Evolutionary conservation across 2,797 vertebrate genomes (phyloP), one percentile per base, ranked within the genome.

Genomic region (Ptychadena robeensis): DNA sequence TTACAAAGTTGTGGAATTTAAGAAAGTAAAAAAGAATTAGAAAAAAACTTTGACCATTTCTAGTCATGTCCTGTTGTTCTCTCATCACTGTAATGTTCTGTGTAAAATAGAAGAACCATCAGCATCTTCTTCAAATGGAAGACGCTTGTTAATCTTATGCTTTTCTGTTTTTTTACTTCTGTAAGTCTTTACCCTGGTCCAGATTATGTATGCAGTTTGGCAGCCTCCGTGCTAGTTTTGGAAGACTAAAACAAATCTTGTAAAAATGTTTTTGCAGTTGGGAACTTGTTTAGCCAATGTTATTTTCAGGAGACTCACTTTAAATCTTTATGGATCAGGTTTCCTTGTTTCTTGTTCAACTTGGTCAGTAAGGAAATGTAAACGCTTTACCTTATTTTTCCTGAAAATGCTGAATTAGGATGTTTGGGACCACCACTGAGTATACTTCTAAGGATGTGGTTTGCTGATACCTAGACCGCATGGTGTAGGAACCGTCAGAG

Each of bases 281-380:
- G 5, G 40, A 35, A 63, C 31, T 40, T 53, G 75, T 48, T 78
- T 37, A 53, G 34, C 30, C 28, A 27, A 61, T 28, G 3, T 68
- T 63, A 35, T 15, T 53, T 48, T 57, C 22, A 32, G 44, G 30
- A 44, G 25, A 32, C 38, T 9, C 40, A 6, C 27, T 30, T 25
- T 48, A 32, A 48, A 48, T 25, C 40, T 77, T 67, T 2, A 77
- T 38, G 31, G 11, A 11, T 66, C 27, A 18, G 48, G 48, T 77
- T 66, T 77, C 28, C 66, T n/a, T 48, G 9, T 53, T 79, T 68
- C 65, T 78, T 68, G n/a, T 27, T 57, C 64, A 69, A 7, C 0
- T 48, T 31, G 37, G 32, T 69, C 34, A 32, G 7, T 40, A 30
- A 31, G 18, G 27, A 57, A 59, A 68, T 28, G 31, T 12, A n/a